Conservation (phyloP, 2,797 vertebrate species). For the Botia kubotai region DNA sequence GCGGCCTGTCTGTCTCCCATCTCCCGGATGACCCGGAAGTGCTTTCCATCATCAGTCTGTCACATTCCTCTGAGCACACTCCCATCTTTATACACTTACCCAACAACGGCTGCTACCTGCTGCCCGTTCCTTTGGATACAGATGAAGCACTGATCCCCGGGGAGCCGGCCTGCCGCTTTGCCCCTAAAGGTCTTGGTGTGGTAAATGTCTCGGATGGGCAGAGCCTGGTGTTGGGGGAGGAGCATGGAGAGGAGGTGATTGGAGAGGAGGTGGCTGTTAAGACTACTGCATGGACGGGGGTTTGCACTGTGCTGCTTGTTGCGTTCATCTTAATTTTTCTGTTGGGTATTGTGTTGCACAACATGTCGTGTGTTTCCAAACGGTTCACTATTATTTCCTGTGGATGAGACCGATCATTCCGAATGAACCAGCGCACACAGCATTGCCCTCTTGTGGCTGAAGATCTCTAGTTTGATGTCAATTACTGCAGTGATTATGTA, state of each 20-base stretch:
- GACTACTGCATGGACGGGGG: slow-evolving; percentile 91
- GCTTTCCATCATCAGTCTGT: slow-evolving; percentile 86
- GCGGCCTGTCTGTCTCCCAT: slow-evolving; percentile 88
- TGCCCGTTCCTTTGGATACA: slow-evolving; percentile 86
- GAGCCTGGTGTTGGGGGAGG: slow-evolving; percentile 58
- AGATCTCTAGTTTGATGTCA: slow-evolving; percentile 13
- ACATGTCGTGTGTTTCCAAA: slow-evolving; percentile 99
- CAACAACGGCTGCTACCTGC: slow-evolving; percentile 93
- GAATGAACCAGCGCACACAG: background rate
- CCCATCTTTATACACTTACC: slow-evolving; percentile 94
- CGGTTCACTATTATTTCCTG: slow-evolving; percentile 98
- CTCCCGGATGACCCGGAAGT: slow-evolving; percentile 93
- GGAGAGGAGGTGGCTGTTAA: slow-evolving; percentile 78
- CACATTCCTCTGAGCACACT: slow-evolving; percentile 87
- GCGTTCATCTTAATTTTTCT: slow-evolving; percentile 95
- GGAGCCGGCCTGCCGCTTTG: slow-evolving; percentile 17
- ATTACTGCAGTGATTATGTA: background rate
- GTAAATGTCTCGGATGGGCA: slow-evolving; percentile 20
- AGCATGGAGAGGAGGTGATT: slow-evolving; percentile 74
- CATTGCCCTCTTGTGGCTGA: background rate
- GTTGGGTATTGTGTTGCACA: slow-evolving; percentile 95
- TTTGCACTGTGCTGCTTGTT: slow-evolving; percentile 96
- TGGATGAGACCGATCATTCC: slow-evolving; percentile 78
- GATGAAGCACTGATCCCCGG: slow-evolving; percentile 66
- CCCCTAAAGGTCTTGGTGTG: slow-evolving; percentile 23